These are phyloP conservation scores for Malurus elegans DNA, from an alignment of 2,113 vertebrate species.

Conservation along the genomic window DNA sequence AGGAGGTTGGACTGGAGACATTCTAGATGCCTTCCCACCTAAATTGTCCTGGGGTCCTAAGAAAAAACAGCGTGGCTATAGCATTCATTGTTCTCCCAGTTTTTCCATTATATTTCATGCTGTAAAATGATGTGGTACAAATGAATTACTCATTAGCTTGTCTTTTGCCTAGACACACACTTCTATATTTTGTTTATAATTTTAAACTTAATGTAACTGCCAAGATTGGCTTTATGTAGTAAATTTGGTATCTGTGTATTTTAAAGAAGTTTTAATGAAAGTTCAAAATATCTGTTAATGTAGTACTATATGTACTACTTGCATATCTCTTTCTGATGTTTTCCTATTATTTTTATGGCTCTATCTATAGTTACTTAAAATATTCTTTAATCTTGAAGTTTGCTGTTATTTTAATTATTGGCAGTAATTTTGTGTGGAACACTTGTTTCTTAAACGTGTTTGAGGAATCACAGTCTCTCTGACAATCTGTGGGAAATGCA, in stretches of 20 bases:
- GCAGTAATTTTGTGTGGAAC: background rate
- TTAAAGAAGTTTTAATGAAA: background rate
- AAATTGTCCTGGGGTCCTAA: background rate
- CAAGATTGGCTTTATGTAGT: background rate
- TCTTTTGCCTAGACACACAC: background rate
- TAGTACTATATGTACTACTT: background rate
- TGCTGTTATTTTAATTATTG: background rate
- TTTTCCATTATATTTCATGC: background rate
- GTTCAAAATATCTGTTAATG: background rate
- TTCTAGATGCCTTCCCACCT: background rate
- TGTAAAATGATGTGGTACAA: background rate
- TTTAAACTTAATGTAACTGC: background rate
- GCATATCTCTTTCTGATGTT: background rate
- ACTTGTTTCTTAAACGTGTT: background rate
- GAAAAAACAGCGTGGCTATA: background rate
- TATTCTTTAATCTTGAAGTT: background rate
- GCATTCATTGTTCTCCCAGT: background rate
- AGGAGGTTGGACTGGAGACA: background rate
- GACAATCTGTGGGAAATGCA: background rate
- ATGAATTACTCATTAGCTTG: background rate
- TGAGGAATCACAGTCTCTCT: background rate
- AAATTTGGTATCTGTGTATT: background rate
- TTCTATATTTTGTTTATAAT: background rate
- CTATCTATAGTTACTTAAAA: background rate
- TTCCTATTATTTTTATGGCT: background rate